Evolutionary conservation across 1,140 invertebrate genomes (phyloP).

Genomic region (Tenebrio molitor): DNA sequence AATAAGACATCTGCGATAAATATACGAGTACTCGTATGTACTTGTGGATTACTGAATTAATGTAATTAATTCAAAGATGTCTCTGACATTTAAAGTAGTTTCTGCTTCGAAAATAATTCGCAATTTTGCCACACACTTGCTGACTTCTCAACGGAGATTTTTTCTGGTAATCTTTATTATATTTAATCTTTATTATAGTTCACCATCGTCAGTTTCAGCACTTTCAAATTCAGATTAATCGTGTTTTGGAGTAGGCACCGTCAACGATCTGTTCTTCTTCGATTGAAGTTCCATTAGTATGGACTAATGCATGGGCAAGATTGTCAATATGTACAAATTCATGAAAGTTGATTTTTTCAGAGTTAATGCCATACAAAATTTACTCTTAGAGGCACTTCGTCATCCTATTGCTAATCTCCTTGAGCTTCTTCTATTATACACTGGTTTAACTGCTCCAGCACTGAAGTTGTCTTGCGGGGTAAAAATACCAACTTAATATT

Average conservation of each 20-base stretch:
- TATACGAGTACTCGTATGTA: not conserved
- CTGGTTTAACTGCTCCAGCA: constrained; percentile 48
- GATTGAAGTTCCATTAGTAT: not conserved
- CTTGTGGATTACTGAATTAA: not conserved
- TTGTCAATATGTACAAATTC: not conserved
- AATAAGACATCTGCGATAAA: too few species aligned
- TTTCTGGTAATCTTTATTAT: not conserved
- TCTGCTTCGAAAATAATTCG: not conserved
- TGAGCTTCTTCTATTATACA: constrained; percentile 39
- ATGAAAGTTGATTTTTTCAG: not conserved
- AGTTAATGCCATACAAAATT: not conserved
- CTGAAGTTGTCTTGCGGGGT: constrained; percentile 45
- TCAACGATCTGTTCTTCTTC: not conserved
- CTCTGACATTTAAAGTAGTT: not conserved
- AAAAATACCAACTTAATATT: constrained; percentile 50
- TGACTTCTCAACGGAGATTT: not conserved
- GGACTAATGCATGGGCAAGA: too few species aligned
- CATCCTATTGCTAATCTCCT: not conserved
- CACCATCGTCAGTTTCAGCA: not conserved
- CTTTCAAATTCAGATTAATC: not conserved
- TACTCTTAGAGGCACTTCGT: not conserved
- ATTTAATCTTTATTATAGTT: too few species aligned
- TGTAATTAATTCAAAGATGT: not conserved
- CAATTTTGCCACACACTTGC: not conserved
- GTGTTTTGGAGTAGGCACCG: not conserved